Evolutionary conservation across 2,113 vertebrate genomes (phyloP), one percentile per base, ranked within the genome.

Genomic region (Ornithorhynchus anatinus): DNA sequence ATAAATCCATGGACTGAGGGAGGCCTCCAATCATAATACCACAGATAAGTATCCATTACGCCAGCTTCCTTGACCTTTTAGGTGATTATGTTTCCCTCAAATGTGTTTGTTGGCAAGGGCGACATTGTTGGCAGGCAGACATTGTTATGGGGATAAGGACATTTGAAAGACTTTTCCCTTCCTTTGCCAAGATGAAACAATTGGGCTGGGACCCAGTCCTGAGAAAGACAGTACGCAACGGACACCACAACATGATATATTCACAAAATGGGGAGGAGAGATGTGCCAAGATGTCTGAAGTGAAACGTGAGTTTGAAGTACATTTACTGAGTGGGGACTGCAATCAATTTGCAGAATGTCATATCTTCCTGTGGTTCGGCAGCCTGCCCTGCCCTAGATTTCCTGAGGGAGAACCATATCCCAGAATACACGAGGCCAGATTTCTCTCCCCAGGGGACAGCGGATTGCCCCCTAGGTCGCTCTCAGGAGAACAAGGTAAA

Each of bases 81-180:
- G 61, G 82, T 82, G 69, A 67, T 74, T 59, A 66, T 22, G 17
- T 54, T 79, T 17, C 10, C 69, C 39, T 57, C 65, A 77, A 72
- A 51, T 62, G 66, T n/a, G 36, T 83, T 83, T 83, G 75, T 72
- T 61, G 62, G 47, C 47, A 33, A 0, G 42, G 43, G 56, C 40
- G 40, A 44, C 23, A 37, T 27, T 31, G 23, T 69, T 71, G 8
- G 27, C 19, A 59, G 37, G 23, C 10, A 22, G 47, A 43, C 11
- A 59, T 45, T 57, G 72, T 59, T 51, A 56, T 52, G 75, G 42
- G 71, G 80, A 61, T 27, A 65, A 70, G 68, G 78, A 32, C 19
- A 22, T 45, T 35, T 73, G 39, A 64, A 72, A 68, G 60, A 54
- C 50, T 70, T 75, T 40, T 39, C 53, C 32, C 44, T n/a, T 37